phyloP scores from a whole-genome alignment of 2,797 vertebrate genomes.

The Eulemur albifrons region DNA sequence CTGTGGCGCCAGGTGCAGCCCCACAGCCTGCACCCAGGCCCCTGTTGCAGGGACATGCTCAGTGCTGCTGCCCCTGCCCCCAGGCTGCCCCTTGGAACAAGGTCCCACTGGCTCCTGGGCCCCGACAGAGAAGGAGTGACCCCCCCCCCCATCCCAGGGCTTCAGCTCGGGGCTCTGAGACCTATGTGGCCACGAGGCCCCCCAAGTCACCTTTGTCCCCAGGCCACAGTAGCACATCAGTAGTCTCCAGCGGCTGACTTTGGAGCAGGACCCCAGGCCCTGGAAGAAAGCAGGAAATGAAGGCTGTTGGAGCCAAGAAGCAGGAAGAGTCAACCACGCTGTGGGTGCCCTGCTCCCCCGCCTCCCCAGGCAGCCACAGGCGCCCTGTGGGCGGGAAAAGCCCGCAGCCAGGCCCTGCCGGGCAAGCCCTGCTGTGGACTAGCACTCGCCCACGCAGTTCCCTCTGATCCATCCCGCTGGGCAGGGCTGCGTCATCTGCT shows the following conservation, averaged over 20 bases:
- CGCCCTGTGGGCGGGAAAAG: background rate
- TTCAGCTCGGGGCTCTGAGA: background rate
- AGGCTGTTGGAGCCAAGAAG: background rate
- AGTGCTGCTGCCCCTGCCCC: too few relatives aligned
- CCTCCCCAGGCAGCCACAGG: background rate
- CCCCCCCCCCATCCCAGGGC: background rate
- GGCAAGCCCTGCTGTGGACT: background rate
- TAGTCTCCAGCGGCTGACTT: too few relatives aligned
- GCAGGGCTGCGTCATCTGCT: background rate
- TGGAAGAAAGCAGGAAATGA: background rate
- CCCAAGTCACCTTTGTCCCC: background rate
- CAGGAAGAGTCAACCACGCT: accelerated
- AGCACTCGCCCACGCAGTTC: accelerated
- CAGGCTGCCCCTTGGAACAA: too few relatives aligned
- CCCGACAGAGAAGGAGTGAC: background rate
- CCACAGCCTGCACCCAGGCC: background rate
- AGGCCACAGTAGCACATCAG: too few relatives aligned
- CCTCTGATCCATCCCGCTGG: background rate
- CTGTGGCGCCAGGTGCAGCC: background rate
- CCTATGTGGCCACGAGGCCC: background rate
- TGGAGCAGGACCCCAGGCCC: background rate
- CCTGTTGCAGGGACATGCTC: background rate
- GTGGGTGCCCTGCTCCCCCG: accelerated
- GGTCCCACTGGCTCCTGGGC: background rate
- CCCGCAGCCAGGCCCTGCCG: accelerated